These are phyloP conservation scores for Aporrectodea caliginosa DNA, from an alignment of 1,140 invertebrate species.

Conservation along the genomic window DNA sequence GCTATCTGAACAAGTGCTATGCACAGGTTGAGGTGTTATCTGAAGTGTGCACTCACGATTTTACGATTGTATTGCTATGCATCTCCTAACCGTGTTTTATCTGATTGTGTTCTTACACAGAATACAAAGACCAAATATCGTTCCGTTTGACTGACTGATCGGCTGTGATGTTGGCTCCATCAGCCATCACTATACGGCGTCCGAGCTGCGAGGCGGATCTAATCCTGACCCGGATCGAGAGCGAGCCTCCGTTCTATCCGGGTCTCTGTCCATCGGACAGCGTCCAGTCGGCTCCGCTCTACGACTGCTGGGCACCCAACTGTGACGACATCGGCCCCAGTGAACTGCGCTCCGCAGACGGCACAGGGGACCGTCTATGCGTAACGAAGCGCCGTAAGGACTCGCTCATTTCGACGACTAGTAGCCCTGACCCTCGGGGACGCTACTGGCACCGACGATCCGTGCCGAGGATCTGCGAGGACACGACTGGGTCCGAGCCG, in stretches of 20 bases:
- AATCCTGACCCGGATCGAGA: neutral
- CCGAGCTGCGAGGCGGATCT: neutral
- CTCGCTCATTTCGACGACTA: neutral
- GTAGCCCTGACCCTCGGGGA: neutral
- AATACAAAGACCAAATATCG: too few relatives aligned
- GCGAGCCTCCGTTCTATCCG: neutral
- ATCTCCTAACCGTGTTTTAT: too few relatives aligned
- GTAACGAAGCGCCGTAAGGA: neutral
- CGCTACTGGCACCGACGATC: neutral
- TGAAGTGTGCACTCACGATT: too few relatives aligned
- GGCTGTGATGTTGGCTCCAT: neutral
- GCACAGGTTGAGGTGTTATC: too few relatives aligned
- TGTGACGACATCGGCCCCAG: neutral
- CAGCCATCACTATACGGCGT: neutral
- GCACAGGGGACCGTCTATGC: neutral
- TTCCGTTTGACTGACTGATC: too few relatives aligned
- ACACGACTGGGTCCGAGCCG: neutral
- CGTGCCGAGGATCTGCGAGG: neutral
- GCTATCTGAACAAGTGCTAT: too few relatives aligned
- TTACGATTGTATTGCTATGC: too few relatives aligned
- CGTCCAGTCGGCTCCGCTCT: neutral
- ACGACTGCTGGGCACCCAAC: neutral
- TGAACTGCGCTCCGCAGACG: too few relatives aligned
- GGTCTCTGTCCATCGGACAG: neutral
- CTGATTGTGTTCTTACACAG: too few relatives aligned